These are phyloP conservation scores for Hipposideros armiger DNA, from an alignment of 2,113 vertebrate genomes.

Conservation along the genomic window DNA sequence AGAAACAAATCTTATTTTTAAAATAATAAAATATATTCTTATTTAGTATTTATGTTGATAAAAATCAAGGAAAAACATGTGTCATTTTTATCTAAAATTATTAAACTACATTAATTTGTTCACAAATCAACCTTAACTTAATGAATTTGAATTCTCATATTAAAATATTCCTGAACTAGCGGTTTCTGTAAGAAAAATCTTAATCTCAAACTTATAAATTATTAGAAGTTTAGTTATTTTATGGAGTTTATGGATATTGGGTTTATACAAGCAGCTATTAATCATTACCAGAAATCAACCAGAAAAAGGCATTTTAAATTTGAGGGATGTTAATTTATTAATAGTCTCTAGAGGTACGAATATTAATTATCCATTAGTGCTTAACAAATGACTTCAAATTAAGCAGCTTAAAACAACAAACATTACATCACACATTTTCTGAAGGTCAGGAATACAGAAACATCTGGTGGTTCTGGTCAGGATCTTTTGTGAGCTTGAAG, in stretches of 20 bases:
- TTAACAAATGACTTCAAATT: not conserved
- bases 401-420: not conserved
- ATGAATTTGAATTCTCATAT: not conserved
- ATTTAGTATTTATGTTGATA: not conserved
- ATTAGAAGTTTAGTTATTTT: not conserved
- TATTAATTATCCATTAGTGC: not conserved
- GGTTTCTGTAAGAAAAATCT: not conserved
- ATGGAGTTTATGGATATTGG: not conserved
- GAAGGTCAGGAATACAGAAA: not conserved
- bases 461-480: not conserved
- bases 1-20: not conserved
- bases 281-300: not conserved
- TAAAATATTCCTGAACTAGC: not conserved
- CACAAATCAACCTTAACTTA: not conserved
- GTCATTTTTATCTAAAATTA: not conserved
- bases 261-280: not conserved
- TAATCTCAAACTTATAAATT: not conserved
- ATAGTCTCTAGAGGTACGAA: not conserved
- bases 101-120: not conserved
- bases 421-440: not conserved
- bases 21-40: not conserved
- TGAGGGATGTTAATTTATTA: slow-evolving; percentile 1
- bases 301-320: not conserved
- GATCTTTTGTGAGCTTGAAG: not conserved
- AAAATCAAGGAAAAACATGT: not conserved